Conservation (phyloP, 2,113 vertebrate genomes). For the Capreolus pygargus region DNA sequence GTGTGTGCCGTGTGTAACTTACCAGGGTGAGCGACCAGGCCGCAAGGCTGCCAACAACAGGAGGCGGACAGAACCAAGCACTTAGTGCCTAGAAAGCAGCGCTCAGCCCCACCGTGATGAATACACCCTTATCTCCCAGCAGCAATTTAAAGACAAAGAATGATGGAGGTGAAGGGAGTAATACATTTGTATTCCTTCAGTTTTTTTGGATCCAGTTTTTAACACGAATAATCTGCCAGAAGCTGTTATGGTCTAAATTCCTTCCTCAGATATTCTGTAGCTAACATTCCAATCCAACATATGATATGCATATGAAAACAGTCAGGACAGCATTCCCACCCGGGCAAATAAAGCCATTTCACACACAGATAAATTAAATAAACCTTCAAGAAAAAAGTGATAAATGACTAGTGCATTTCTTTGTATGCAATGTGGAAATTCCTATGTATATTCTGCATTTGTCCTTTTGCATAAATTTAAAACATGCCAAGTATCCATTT, state of each 20-base stretch:
- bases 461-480: constrained; percentile 63
- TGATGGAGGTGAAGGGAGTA: not conserved
- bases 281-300: constrained; percentile 42
- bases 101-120: constrained; percentile 4
- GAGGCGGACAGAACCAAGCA: not conserved
- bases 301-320: constrained; percentile 31
- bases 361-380: constrained; percentile 46
- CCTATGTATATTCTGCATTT: constrained; percentile 52
- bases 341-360: constrained; percentile 39
- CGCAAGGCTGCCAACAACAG: constrained; percentile 51
- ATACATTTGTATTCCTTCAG: not conserved
- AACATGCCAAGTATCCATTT: constrained; percentile 39
- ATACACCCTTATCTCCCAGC: constrained; percentile 59
- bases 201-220: constrained; percentile 35
- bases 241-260: constrained; percentile 50
- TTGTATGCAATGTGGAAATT: constrained; percentile 18
- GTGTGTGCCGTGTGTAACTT: constrained; percentile 60
- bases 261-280: constrained; percentile 45
- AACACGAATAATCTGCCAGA: constrained; percentile 46
- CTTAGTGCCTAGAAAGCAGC: constrained; percentile 36
- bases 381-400: not conserved
- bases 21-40: constrained; percentile 32
- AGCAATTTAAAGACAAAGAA: constrained; percentile 54
- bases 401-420: constrained; percentile 55
- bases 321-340: constrained; percentile 44